Base-by-base conservation (phyloP, 2,113 vertebrate species). In the Oxyura jamaicensis region DNA sequence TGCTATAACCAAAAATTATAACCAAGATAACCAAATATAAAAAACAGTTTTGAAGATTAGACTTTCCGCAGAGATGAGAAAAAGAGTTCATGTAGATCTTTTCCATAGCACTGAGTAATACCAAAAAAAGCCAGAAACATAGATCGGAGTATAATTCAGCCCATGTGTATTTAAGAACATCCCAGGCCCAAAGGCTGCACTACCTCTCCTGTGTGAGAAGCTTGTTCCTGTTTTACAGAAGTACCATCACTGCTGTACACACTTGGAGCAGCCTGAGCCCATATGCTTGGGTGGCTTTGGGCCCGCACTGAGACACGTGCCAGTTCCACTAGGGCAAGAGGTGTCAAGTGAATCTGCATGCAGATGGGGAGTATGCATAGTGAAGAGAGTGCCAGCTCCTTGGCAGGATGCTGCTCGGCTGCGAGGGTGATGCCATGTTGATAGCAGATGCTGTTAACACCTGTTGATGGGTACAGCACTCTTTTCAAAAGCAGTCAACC, bases 321-420 rank as follows among this genome's bases (percentile, higher is more conserved):
- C 78, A 90, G 50, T 60, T 94, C 88, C 79, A 78, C 21, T 71
- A 50, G 94, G 84, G 65, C 78, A 96, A 23, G 85, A 53, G 88
- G 31, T 83, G 71, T 66, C 67, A 53, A 96, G 78, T 29, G 86
- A 79, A 86, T 80, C 84, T 59, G 55, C 36, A 4, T 41, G 62
- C 89, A 97, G 93, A 91, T 68, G 83, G 83, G 67, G 74, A 92
- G 44, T 8, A 42, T n/a, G 68, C 42, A 36, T 25, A 42, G 58
- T 4, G 14, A 33, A 44, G 83, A 3, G 6, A 75, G 33, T 11
- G 62, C 82, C 95, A 88, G 87, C 78, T 83, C 69, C 8, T 77
- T 80, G 93, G 96, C 94, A 96, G 95, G 69, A 83, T 66, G 68
- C 87, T 86, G 87, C 53, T 39, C 16, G 29, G 91, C 68, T 69